Base-by-base conservation (phyloP, 2,888 invertebrate genomes). In the Ptychoptera contaminata region DNA sequence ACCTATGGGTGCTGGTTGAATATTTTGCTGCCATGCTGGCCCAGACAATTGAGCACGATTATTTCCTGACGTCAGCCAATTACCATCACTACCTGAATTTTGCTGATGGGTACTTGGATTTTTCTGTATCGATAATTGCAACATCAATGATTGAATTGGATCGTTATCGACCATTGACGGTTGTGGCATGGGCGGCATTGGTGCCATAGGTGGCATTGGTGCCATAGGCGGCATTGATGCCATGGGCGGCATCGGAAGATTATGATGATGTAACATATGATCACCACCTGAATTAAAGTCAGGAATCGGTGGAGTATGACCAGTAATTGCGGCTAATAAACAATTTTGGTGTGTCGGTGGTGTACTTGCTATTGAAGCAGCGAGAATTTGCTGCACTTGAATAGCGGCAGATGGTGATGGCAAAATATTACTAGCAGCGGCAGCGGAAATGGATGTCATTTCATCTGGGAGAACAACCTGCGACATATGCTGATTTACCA, bases 91-190 rank as follows among this genome's bases (percentile, higher is more conserved):
- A 32, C 6, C 3, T n/a, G 32, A 2, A 11, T 32, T 9, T 32
- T 32, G 32, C 8, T 32, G 32, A 11, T 32, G 32, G 2, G 32
- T 9, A 7, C n/a, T 36, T 31, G 48, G 30, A 6, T 10, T 40
- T 39, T 48, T 44, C 46, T 65, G 57, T 48, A 48, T 61, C 29
- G 63, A 62, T 42, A 72, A 56, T 51, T 72, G 73, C 42, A 71
- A 61, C 36, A 73, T 53, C 50, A 72, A 57, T 48, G 65, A 69
- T 49, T 69, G 67, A 15, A 73, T 50, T 8, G 47, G 38, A 35
- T 47, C 50, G 41, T 40, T 47, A 16, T 46, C 50, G 44, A 42
- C 44, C 37, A 16, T 31, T 38, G 42, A 15, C 8, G 47, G 47
- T 16, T 44, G 42, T 11, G 32, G n/a, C 9, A 11, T 46, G 46